Evolutionary conservation across 2,113 vertebrate genomes (phyloP), one percentile per base, ranked within the genome.

Genomic region (Castor canadensis): DNA sequence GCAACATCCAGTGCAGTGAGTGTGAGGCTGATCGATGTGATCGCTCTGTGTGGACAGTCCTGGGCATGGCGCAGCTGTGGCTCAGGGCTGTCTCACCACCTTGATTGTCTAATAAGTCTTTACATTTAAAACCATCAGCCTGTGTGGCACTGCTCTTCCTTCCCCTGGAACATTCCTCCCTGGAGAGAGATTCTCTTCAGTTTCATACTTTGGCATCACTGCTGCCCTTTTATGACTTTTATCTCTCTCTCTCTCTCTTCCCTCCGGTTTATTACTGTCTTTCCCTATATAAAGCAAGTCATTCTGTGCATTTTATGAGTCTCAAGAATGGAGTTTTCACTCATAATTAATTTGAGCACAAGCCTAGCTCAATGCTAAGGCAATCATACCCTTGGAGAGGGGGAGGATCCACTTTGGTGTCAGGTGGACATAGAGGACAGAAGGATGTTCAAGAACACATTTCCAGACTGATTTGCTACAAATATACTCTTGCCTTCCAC

Each of bases 31-130:
- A 24, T 0, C 17, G 2, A 13, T 2, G 17, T 3, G 71, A 15
- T 15, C 30, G 19, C 76, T 28, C 54, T 5, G 11, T 45, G 9
- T 49, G 45, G 24, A 64, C 3, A 19, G 75, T 58, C 47, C 85
- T 0, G 0, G 43, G 22, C 40, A 12, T 24, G 47, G 52, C n/a
- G 2, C 3, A 0, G 1, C 1, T 0, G 52, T 30, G 20, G 16
- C 28, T 75, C 71, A 49, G 19, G 62, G 17, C 26, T 1, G 30
- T 20, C n/a, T 5, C 45, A 0, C 12, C 28, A 45, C 66, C 71
- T 64, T 40, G 16, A 49, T 35, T 5, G 80, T 71, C 66, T 81
- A 24, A 40, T 62, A 66, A 72, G 88, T 88, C 85, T 94, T 95
- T 52, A 32, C 64, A 40, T 64, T 72, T 82, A 54, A 62, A 85